Conservation (phyloP, 2,888 invertebrate species). For the Dasysyrphus tricinctus region DNA sequence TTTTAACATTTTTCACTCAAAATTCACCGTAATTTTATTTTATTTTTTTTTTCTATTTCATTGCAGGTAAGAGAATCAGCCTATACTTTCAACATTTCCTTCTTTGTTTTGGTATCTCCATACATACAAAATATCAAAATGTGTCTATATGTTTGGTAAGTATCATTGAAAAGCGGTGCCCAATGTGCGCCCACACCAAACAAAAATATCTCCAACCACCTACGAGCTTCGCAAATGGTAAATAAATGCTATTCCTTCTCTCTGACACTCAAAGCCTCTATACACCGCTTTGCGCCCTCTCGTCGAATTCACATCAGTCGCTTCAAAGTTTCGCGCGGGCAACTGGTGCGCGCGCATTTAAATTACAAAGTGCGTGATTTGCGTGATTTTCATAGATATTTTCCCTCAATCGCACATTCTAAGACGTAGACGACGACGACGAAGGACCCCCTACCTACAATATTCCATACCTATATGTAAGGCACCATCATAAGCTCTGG, state of each 20-base stretch:
- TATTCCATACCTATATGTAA: neutral
- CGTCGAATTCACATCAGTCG: neutral
- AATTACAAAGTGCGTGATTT: conserved; percentile 76
- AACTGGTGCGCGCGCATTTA: conserved; percentile 55
- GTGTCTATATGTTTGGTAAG: conserved; percentile 44
- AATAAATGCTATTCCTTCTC: conserved; percentile 39
- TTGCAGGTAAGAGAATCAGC: conserved; percentile 63
- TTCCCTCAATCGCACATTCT: conserved; percentile 69
- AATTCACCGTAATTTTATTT: conserved; percentile 57
- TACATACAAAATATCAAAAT: neutral
- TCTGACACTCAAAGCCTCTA: conserved; percentile 11
- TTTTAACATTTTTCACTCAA: conserved; percentile 69
- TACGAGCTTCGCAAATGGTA: conserved; percentile 57
- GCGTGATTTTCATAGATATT: conserved; percentile 71
- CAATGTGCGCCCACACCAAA: conserved; percentile 63
- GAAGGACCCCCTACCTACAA: conserved; percentile 58
- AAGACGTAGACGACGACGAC: conserved; percentile 8
- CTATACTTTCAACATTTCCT: conserved; percentile 46
- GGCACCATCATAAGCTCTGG: conserved; percentile 27
- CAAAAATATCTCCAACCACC: conserved; percentile 58
- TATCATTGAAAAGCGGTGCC: conserved; percentile 52
- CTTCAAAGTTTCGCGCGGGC: neutral
- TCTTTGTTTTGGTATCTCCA: conserved; percentile 28
- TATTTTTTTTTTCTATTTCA: conserved; percentile 19
- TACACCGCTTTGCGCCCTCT: neutral